Base-by-base conservation (phyloP, 1,140 invertebrate species). In the Aradophagus sp. region DNA sequence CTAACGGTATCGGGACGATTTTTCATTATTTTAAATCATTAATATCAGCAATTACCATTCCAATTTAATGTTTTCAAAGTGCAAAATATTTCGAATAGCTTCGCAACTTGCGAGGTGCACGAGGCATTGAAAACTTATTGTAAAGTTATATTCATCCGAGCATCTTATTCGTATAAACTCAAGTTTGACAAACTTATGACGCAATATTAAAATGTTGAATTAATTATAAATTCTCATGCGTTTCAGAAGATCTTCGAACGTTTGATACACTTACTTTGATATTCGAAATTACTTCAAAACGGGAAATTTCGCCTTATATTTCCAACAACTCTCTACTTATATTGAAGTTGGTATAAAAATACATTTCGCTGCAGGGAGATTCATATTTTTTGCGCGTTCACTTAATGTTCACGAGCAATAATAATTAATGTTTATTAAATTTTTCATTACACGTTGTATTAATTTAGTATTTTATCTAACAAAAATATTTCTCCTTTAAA, bases 51-150 rank as follows among this genome's bases (percentile, higher is more conserved):
- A n/a, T n/a, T n/a, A n/a, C n/a, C n/a, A n/a, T n/a, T n/a, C n/a
- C n/a, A n/a, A n/a, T n/a, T n/a, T n/a, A n/a, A n/a, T n/a, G 17
- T 35, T 36, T 31, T n/a, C 10, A 2, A 26, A 56, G 20, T 29
- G 26, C 7, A 32, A 48, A 52, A 68, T 38, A 45, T 53, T 59
- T 34, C 7, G 20, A 44, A 59, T 39, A 39, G 39, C 23, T 61
- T 68, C 10, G 15, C 55, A 55, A 68, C 45, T 47, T 47, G 17
- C 27, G 16, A 52, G 14, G 1, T 26, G 13, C 36, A 58, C 52
- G 34, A 52, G 45, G 19, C 47, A 68, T 59, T 53, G 42, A 62
- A 62, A 62, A 62, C 41, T 69, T 69, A 69, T 62, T 62, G 66
- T 50, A 26, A 69, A 69, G 55, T 68, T 67, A 55, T 29, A 61